phyloP scores from a whole-genome alignment of 2,797 vertebrate genomes.

The Eulemur mongoz region DNA sequence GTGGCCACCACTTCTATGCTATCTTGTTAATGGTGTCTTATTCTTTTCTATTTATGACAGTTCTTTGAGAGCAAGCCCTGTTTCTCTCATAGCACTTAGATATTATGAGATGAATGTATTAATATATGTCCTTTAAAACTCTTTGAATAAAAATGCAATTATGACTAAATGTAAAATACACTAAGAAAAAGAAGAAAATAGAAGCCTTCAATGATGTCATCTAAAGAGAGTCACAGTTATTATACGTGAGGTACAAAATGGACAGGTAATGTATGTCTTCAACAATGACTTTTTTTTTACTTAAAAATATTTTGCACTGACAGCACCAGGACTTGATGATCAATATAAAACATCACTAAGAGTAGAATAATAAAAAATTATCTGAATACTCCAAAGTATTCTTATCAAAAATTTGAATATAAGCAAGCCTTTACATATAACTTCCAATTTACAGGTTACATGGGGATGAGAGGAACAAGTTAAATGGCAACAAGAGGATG shows the following conservation, averaged over 20 bases:
- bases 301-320: not conserved
- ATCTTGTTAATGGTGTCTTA: not conserved
- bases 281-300: not conserved
- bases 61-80: not conserved
- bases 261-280: rapidly evolving
- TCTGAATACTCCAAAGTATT: not conserved
- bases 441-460: not conserved
- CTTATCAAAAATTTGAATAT: not conserved
- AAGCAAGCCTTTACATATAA: not conserved
- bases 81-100: not conserved
- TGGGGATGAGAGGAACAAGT: not conserved
- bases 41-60: not conserved
- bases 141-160: not conserved
- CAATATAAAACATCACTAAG: not conserved
- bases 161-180: not conserved
- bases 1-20: too few relatives aligned
- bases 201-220: not conserved
- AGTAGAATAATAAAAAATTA: not conserved
- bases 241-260: rapidly evolving
- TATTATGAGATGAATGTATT: not conserved
- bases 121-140: not conserved
- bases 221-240: not conserved
- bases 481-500: not conserved
- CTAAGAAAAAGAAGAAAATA: not conserved
- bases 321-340: rapidly evolving